phyloP scores from a whole-genome alignment of 1,140 invertebrate genomes.

The Aphidius ervi region DNA sequence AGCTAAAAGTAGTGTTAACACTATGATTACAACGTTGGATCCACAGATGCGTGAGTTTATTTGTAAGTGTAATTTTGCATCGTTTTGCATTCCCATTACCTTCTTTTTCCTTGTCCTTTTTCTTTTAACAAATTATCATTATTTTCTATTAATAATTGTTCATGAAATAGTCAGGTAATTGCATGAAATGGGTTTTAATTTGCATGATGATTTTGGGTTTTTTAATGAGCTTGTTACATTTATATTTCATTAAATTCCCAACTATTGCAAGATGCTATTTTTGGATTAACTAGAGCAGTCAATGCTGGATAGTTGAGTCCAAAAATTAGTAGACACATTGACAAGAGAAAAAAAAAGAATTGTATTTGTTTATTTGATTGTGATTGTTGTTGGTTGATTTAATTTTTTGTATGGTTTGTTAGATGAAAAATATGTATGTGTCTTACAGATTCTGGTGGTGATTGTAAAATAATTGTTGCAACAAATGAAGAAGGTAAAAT shows the following conservation, averaged over 20 bases:
- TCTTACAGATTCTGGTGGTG: slow-evolving; percentile 71
- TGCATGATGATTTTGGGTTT: neutral
- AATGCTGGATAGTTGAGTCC: neutral
- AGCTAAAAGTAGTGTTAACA: slow-evolving; percentile 78
- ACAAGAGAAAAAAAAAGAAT: neutral
- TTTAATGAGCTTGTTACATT: neutral
- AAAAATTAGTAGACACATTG: neutral
- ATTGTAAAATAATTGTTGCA: slow-evolving; percentile 71
- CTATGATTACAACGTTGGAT: slow-evolving; percentile 83
- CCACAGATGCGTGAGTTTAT: slow-evolving; percentile 87
- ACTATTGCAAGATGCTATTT: slow-evolving; percentile 17
- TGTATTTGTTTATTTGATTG: slow-evolving; percentile 13
- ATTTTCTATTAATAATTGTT: neutral
- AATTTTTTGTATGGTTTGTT: slow-evolving; percentile 18
- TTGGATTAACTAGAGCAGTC: slow-evolving; percentile 20
- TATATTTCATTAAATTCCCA: neutral
- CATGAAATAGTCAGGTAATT: too few species aligned
- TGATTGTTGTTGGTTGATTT: slow-evolving; percentile 16
- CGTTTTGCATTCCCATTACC: too few species aligned
- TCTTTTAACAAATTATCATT: neutral
- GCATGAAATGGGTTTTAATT: too few species aligned
- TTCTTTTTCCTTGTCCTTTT: too few species aligned
- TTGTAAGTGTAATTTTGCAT: slow-evolving; percentile 56
- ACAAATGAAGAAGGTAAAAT: slow-evolving; percentile 76
- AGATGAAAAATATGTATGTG: slow-evolving; percentile 8